Evolutionary conservation across 2,113 vertebrate genomes (phyloP).

Genomic region (Regulus satrapa): DNA sequence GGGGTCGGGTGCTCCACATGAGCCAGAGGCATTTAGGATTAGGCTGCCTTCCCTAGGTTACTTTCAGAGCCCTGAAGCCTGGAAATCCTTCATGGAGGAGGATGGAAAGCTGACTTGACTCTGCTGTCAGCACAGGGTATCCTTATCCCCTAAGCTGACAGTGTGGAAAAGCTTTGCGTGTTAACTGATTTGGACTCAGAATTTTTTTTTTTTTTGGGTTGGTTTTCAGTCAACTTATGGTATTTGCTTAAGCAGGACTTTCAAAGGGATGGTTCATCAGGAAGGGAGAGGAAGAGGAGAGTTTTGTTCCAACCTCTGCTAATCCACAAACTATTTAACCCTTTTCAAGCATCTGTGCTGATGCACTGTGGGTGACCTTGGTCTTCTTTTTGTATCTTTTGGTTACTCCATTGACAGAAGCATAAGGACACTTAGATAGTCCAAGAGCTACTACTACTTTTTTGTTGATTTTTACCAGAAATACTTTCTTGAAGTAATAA

Average conservation of each 20-base stretch:
- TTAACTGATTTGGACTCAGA: slow-evolving; percentile 15
- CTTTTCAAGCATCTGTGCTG: not conserved
- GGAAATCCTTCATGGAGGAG: slow-evolving; percentile 11
- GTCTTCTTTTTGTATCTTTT: not conserved
- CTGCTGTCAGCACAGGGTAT: not conserved
- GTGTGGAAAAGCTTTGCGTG: not conserved
- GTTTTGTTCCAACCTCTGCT: not conserved
- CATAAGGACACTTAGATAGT: not conserved
- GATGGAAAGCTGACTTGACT: not conserved
- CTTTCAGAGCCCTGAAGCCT: not conserved
- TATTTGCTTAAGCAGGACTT: slow-evolving; percentile 23
- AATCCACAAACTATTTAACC: slow-evolving; percentile 19
- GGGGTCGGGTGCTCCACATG: not conserved
- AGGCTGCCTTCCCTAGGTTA: slow-evolving; percentile 5
- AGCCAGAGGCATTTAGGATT: slow-evolving; percentile 56
- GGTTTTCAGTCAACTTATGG: not conserved
- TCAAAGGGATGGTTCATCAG: not conserved
- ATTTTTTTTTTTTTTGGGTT: not conserved
- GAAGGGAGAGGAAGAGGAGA: not conserved
- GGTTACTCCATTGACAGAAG: not conserved
- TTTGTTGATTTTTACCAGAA: not conserved
- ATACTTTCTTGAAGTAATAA: not conserved
- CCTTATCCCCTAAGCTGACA: slow-evolving; percentile 1
- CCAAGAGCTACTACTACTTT: not conserved
- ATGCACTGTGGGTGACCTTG: not conserved